Base-by-base conservation (phyloP, 1,140 invertebrate species). In the Vanessa atalanta region DNA sequence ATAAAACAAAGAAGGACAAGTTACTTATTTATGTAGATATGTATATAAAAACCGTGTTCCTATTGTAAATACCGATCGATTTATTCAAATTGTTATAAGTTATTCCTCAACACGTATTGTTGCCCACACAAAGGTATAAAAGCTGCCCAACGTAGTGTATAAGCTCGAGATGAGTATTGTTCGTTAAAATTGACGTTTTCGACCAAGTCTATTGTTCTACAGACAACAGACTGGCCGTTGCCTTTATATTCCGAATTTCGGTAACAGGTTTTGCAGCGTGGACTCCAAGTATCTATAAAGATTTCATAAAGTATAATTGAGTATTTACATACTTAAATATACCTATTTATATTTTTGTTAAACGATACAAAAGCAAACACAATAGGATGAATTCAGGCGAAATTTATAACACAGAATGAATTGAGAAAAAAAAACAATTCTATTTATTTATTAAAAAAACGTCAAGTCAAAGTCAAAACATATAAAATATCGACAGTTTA, bases 161-260 rank as follows among this genome's bases (percentile, higher is more conserved):
- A 83, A 79, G 82, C 61, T 60, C 53, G 70, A 88, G 81, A 88
- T 78, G 85, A 60, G n/a, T 84, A 85, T 57, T 82, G 81, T 82
- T 83, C 81, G 73, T 75, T 79, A 73, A 85, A 90, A 90, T 88
- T 89, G 89, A 91, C 86, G 83, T 88, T 82, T 75, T 75, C 82
- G 78, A 82, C 73, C 72, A 57, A 57, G 65, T 76, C 80, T 85
- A 85, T 87, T 91, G 84, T 84, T 71, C 75, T 79, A 83, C 84
- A 86, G 85, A 89, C 83, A 88, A 86, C 82, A 68, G 71, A 75
- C 72, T 1, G 53, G 16, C 74, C 78, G 79, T 80, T 76, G 86
- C 88, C 88, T 91, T 89, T 91, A 88, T 90, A 85, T 87, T 82
- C 84, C 76, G 88, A 89, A 83, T 91, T 88, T 83, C 53, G 55